Evolutionary conservation across 2,888 invertebrate species (phyloP).

Genomic region (Latrodectus elegans): DNA sequence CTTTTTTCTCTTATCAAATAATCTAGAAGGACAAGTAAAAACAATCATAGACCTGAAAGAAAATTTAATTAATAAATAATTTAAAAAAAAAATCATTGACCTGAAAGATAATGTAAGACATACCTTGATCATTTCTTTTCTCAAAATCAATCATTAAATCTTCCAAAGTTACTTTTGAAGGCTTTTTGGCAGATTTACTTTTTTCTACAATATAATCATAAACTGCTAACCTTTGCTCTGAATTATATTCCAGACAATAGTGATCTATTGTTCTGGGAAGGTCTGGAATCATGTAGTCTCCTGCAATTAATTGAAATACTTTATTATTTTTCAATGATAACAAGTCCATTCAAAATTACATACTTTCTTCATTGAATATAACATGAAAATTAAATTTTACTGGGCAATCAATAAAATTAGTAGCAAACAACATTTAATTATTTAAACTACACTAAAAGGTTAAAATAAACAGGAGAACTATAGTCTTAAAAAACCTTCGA

Average conservation of each 20-base stretch:
- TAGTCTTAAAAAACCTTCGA: too few relatives aligned
- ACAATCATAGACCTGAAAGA: not conserved
- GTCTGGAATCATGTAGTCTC: slow-evolving; percentile 32
- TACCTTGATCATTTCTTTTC: slow-evolving; percentile 69
- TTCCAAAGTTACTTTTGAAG: slow-evolving; percentile 72
- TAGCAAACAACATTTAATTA: too few relatives aligned
- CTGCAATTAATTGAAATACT: not conserved
- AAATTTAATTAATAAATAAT: not conserved
- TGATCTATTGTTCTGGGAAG: slow-evolving; percentile 73
- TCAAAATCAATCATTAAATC: slow-evolving; percentile 72
- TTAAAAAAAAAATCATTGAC: not conserved
- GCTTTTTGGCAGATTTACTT: slow-evolving; percentile 72
- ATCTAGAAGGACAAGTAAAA: too few relatives aligned
- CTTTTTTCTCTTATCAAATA: too few relatives aligned
- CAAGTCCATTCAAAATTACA: not conserved
- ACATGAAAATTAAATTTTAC: too few relatives aligned
- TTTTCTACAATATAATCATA: slow-evolving; percentile 73
- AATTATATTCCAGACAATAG: slow-evolving; percentile 72
- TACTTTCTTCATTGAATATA: slow-evolving; percentile 3
- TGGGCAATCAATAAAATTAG: too few relatives aligned
- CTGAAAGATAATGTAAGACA: not conserved
- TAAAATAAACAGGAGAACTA: too few relatives aligned
- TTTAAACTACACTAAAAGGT: too few relatives aligned
- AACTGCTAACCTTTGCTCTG: slow-evolving; percentile 73
- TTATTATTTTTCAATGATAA: not conserved